Evolutionary conservation across 2,888 invertebrate species (phyloP), one percentile per base, ranked within the genome.

Genomic region (Hemicrepidius hirtus): DNA sequence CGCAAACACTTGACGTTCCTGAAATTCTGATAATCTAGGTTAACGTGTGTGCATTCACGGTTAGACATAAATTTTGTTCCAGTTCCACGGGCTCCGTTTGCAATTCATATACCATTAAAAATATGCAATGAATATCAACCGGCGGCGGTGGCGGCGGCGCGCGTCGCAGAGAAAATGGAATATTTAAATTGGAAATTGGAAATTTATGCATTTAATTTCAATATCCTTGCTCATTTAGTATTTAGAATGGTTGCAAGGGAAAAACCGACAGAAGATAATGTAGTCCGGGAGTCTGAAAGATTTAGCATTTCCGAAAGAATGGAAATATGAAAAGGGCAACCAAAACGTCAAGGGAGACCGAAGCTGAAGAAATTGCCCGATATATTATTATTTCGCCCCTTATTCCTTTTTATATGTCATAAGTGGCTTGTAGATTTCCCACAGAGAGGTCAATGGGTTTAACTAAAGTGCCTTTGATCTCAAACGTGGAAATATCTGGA

Each of bases 161-260:
- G n/a, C n/a, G 16, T 18, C 32, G 9, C 32, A 32, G 32, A 49
- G 18, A 49, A 13, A 55, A 18, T 16, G 9, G 35, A 18, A 55
- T 24, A 55, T 55, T 55, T 55, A 55, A 55, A 55, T 55, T 55
- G 32, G 16, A 55, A 35, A 55, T 55, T 35, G 35, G 55, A 55
- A 53, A 55, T 55, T 55, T 55, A 55, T 55, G 32, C 55, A 50
- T 50, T 35, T 55, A 35, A 55, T 55, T 55, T 55, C 55, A 35
- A 55, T 55, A 55, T 55, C 55, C 35, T 32, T 16, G 55, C 35
- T 55, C 55, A 35, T 55, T 55, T 55, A 35, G 24, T 9, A 53
- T 53, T 13, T 53, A 49, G 28, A 53, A 35, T 32, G 32, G 35
- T 55, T 16, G 16, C 18, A 12, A 4, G n/a, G 12, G 28, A 32